A percentile compares a stretch with the other conserved stretches of the same genome.
Conservation (phyloP, 2,888 invertebrate species). For the Melangyna quadrimaculata region DNA sequence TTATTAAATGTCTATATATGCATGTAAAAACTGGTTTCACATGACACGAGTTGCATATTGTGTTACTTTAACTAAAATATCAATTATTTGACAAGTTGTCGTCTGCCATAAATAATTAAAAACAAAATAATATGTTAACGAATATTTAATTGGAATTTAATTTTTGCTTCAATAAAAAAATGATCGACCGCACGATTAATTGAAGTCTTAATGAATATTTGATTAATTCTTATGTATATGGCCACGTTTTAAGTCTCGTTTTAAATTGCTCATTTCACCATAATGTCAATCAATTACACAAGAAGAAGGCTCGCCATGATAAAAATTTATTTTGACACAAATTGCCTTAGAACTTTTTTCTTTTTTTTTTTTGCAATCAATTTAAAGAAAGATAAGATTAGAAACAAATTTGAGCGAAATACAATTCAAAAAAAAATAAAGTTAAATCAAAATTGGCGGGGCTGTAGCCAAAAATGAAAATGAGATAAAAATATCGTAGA, state of each 20-base stretch:
- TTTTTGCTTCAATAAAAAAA: background rate
- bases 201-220: background rate
- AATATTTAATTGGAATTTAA: slow-evolving; percentile 35
- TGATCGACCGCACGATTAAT: background rate
- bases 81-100: slow-evolving; percentile 6
- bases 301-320: slow-evolving; percentile 16
- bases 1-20: background rate
- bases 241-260: background rate
- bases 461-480: background rate
- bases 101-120: slow-evolving; percentile 1
- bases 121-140: slow-evolving; percentile 5
- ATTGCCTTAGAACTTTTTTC: background rate
- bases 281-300: slow-evolving; percentile 12
- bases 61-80: background rate
- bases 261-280: background rate
- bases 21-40: slow-evolving; percentile 40
- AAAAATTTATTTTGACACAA: background rate
- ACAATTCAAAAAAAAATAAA: no score
- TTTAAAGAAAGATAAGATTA: background rate
- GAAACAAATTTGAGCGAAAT: background rate
- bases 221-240: background rate
- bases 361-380: background rate
- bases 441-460: background rate
- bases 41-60: background rate
- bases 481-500: background rate